Base-by-base conservation (phyloP, 1,140 invertebrate species). In the Stenopsyche tienmushanensis region DNA sequence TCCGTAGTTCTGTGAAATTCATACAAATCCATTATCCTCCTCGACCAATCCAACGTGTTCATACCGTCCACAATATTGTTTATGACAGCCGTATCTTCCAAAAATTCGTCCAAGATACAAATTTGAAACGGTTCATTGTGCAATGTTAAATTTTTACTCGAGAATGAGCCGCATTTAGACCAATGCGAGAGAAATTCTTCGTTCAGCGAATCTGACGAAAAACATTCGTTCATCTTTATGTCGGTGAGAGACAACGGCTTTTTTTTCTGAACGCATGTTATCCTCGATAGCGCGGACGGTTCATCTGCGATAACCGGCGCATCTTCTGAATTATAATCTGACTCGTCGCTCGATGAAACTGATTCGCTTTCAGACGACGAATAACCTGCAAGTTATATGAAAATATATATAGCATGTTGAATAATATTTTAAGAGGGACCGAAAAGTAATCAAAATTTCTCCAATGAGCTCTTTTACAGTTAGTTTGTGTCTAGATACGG, bases 1-100 rank as follows among this genome's bases (percentile, higher is more conserved):
- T 90, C 88, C 9, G 77, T 78, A 2, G 86, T 88, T 73, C 88
- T 86, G 64, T 87, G 85, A 73, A 89, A 89, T 73, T 89, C 86
- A 72, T 88, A 90, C 0, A 90, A 73, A 69, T 90, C 88, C 80
- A 87, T 85, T 63, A 83, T 85, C 62, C 86, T 83, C 25, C 81
- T 77, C 23, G 81, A 83, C 83, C 85, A 88, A 25, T 85, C 80
- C n/a, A 88, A 70, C n/a, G 84, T 79, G 65, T 85, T 85, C 73
- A 88, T 82, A 67, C 86, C 82, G 21, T 85, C 78, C 53, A 86
- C 78, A 25, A 86, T 80, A 58, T 85, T 79, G 44, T 85, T 79
- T 29, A 87, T 80, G 18, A 84, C 79, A 13, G 78, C 73, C 0
- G 77, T 65, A 62, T 81, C 80, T 1, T 74, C 74, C 13, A 88